Evolutionary conservation across 2,113 vertebrate species (phyloP).

Genomic region (Tachycineta bicolor): DNA sequence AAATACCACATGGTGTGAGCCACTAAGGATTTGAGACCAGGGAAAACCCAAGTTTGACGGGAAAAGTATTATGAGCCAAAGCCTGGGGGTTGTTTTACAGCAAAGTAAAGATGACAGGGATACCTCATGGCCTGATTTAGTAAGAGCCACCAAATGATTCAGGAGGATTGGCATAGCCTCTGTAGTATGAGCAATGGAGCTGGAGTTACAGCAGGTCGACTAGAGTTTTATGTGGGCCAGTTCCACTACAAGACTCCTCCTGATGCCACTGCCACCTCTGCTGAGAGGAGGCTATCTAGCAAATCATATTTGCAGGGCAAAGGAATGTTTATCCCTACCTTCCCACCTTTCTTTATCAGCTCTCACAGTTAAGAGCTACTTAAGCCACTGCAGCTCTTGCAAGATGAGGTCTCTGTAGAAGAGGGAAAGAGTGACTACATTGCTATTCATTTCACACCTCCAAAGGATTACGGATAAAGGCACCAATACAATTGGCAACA

Average conservation of each 20-base stretch:
- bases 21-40: not conserved
- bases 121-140: not conserved
- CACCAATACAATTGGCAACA: not conserved
- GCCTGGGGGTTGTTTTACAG: not conserved
- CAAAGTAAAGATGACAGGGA: not conserved
- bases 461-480: rapidly evolving
- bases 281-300: not conserved
- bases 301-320: not conserved
- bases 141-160: not conserved
- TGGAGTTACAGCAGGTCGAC: not conserved
- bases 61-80: not conserved
- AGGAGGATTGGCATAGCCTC: not conserved
- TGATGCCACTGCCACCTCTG: not conserved
- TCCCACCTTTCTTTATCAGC: not conserved
- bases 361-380: not conserved
- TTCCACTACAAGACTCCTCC: not conserved
- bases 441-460: not conserved
- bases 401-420: not conserved
- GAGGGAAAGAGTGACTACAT: not conserved
- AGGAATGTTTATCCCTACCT: not conserved
- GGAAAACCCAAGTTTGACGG: not conserved
- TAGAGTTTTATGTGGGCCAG: not conserved
- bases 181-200: not conserved
- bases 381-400: not conserved
- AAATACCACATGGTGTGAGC: not conserved